These are phyloP conservation scores for Motacilla tschutschensis DNA, from an alignment of 2,113 vertebrate species.

Conservation along the genomic window DNA sequence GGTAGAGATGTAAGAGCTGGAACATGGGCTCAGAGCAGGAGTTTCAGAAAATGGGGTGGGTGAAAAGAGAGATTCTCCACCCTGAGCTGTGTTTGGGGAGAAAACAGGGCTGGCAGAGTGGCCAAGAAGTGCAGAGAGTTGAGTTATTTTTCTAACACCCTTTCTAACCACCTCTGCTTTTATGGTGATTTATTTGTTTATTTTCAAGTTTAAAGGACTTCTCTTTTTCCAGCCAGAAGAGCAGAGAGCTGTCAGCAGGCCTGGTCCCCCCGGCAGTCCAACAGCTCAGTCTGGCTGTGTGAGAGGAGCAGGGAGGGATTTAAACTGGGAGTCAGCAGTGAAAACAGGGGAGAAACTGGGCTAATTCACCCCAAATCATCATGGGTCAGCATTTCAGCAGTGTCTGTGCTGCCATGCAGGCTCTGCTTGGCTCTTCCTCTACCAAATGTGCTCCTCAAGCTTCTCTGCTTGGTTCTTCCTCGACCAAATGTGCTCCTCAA, in stretches of 20 bases:
- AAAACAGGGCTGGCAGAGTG: background rate
- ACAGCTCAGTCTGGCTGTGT: background rate
- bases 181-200: too few species aligned
- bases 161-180: background rate
- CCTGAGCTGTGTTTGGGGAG: background rate
- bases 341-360: background rate
- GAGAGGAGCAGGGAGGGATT: background rate
- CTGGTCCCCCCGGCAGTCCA: fast-evolving
- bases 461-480: background rate
- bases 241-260: background rate
- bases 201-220: background rate
- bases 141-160: background rate
- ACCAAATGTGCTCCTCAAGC: background rate
- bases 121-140: background rate
- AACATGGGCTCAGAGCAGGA: fast-evolving
- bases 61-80: background rate
- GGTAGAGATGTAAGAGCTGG: background rate
- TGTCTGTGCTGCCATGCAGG: background rate
- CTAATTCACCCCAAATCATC: background rate
- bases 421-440: background rate
- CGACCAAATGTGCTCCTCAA: background rate
- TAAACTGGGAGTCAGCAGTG: background rate
- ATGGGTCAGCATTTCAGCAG: background rate
- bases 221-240: background rate
- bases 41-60: background rate